Percentiles rank a stretch among this genome's conserved stretches.
Conservation (phyloP, 2,888 invertebrate genomes). For the Eutolmus rufibarbis region DNA sequence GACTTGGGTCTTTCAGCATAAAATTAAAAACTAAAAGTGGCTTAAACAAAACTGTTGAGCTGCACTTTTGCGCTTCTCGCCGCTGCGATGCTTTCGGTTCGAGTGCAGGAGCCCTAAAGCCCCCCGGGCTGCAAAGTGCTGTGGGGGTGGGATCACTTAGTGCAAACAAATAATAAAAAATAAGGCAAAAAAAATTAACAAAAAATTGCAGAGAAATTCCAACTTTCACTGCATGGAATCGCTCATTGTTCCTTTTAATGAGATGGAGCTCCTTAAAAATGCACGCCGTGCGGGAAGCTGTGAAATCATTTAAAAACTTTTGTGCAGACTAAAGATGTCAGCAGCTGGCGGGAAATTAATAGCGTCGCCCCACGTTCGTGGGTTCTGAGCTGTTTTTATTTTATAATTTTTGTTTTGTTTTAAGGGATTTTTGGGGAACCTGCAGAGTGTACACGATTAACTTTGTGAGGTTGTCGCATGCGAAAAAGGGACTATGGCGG, state of each 20-base stretch:
- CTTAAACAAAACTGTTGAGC: neutral
- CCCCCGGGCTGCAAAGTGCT: neutral
- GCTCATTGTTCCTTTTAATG: conserved; percentile 23
- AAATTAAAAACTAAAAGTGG: neutral
- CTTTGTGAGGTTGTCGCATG: neutral
- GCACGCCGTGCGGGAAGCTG: neutral
- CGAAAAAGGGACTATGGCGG: neutral
- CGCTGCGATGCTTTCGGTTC: neutral
- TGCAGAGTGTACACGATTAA: neutral
- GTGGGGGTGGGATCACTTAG: neutral
- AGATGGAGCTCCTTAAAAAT: conserved; percentile 10
- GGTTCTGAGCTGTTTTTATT: neutral
- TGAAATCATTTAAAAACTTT: neutral
- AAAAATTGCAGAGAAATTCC: neutral
- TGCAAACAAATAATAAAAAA: neutral
- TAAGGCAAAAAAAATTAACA: neutral
- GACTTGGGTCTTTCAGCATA: neutral
- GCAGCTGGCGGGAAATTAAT: conserved; percentile 4
- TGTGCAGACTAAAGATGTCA: neutral
- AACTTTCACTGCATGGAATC: neutral
- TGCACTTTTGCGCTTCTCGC: neutral
- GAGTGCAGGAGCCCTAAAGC: neutral
- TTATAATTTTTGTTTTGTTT: neutral
- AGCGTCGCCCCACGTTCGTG: neutral
- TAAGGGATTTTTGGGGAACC: neutral